Evolutionary conservation across 1,140 invertebrate species (phyloP), one percentile per base, ranked within the genome.

Genomic region (Trachelipus rathkii): DNA sequence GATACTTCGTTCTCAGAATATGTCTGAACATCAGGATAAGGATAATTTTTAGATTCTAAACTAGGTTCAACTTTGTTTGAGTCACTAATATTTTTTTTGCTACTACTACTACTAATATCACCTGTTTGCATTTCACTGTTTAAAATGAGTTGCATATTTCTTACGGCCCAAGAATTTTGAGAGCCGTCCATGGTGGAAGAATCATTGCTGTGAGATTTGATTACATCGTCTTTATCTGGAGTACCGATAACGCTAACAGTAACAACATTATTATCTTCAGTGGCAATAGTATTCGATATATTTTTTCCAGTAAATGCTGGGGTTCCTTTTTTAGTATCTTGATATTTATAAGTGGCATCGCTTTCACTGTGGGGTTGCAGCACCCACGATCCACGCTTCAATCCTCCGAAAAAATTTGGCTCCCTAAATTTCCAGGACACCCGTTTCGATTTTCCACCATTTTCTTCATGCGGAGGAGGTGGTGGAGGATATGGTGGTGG

Each of bases 221-320:
- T 33, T 13, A 60, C 11, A 19, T 60, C 50, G 8, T 19, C 19
- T 60, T 60, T 60, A 60, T 60, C 50, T 4, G 50, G 50, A 60
- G 50, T 60, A 15, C 50, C 50, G 11, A 60, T 60, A 60, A 60
- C 50, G 19, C 50, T 60, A 15, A 60, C 50, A 60, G 50, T 60
- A 60, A 60, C 50, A 2, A 60, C 50, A 60, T 60, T 60, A 60
- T 60, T 60, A 60, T 60, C 50, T 8, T 60, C 50, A 15, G 50
- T 60, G 19, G 50, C 50, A 60, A 60, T 60, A 60, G 50, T 60
- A 60, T 60, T 60, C 19, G 50, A 60, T 60, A 60, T 15, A 60
- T 60, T 60, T 19, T 60, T 60, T 15, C 50, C 50, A 15, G 50
- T 60, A 60, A 60, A 13, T 15, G 11, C 8, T 19, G 11, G 50